A percentile compares a stretch with the other conserved stretches of the same genome.
Conservation (phyloP, 1,140 invertebrate genomes). For the Druon quercuslanigerum region DNA sequence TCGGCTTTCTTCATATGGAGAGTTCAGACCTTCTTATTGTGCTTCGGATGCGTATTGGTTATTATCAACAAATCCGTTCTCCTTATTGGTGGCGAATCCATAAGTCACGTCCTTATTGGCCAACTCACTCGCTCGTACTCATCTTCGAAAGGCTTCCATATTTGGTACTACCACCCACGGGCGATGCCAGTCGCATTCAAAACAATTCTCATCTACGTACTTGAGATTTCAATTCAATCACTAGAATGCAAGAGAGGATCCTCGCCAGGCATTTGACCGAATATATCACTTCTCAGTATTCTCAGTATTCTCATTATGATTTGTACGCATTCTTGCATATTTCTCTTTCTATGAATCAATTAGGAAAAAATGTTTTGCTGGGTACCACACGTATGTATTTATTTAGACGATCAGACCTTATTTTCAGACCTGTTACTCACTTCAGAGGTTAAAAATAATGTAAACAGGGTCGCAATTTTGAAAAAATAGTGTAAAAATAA, state of each 20-base stretch:
- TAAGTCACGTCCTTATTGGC: slow-evolving; percentile 66
- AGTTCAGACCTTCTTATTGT: slow-evolving; percentile 59
- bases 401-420: too few relatives aligned
- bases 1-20: slow-evolving; percentile 51
- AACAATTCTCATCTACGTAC: slow-evolving; percentile 45
- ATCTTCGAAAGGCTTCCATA: slow-evolving; percentile 61
- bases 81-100: slow-evolving; percentile 58
- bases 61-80: slow-evolving; percentile 64
- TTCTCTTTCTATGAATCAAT: background rate
- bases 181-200: slow-evolving; percentile 61
- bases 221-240: slow-evolving; percentile 36
- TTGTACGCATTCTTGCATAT: slow-evolving; percentile 23
- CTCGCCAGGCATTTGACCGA: background rate
- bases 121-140: slow-evolving; percentile 55
- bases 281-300: slow-evolving; percentile 8
- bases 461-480: too few relatives aligned
- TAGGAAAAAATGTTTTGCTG: slow-evolving; percentile 33
- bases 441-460: too few relatives aligned
- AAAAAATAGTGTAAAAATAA: too few relatives aligned
- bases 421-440: too few relatives aligned
- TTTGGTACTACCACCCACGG: slow-evolving; percentile 58
- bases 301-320: background rate
- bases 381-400: slow-evolving; percentile 25
- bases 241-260: slow-evolving; percentile 6
- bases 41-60: slow-evolving; percentile 60